Evolutionary conservation across 2,888 invertebrate genomes (phyloP), one percentile per base, ranked within the genome.

Genomic region (Tetheella fluctuosa): DNA sequence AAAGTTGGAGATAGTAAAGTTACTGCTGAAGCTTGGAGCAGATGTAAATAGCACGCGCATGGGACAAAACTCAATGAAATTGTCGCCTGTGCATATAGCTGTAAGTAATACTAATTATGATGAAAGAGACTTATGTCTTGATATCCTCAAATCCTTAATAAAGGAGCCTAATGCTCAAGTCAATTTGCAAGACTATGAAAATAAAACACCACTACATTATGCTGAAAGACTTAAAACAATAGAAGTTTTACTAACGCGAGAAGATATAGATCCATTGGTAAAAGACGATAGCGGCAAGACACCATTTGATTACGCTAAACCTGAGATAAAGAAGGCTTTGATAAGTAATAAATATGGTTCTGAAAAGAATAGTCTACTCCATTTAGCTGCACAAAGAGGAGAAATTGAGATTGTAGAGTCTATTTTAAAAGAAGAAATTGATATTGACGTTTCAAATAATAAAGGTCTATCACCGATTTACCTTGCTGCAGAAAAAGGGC

Each of bases 221-320:
- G 57, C 57, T 57, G 57, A 57, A 57, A 57, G 57, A 57, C 57
- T 57, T 20, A 57, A 57, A 57, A 57, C 57, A 57, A 42, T 57
- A 57, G 57, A 57, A 37, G 57, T 57, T 23, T 57, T 57, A 57
- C 57, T 57, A 57, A 57, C 57, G 23, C 57, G 57, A 57, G 52
- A 57, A 52, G 57, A 57, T 57, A 59, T 59, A 59, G 59, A 59
- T 34, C 59, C 59, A 20, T 20, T 59, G 48, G 48, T 59, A 48
- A 59, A 59, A 48, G 59, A 59, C 48, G 59, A 59, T 59, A 59
- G 30, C 17, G 59, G 59, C 55, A 59, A 59, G 55, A 59, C 59
- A 59, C 59, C 59, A 59, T 59, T 59, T 59, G 39, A 48, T 59
- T 59, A 59, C 48, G 59, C 59, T 48, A 56, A 59, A 59, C 30